These are phyloP conservation scores for Dasysyrphus albostriatus DNA, from an alignment of 2,888 invertebrate genomes.

Conservation along the genomic window DNA sequence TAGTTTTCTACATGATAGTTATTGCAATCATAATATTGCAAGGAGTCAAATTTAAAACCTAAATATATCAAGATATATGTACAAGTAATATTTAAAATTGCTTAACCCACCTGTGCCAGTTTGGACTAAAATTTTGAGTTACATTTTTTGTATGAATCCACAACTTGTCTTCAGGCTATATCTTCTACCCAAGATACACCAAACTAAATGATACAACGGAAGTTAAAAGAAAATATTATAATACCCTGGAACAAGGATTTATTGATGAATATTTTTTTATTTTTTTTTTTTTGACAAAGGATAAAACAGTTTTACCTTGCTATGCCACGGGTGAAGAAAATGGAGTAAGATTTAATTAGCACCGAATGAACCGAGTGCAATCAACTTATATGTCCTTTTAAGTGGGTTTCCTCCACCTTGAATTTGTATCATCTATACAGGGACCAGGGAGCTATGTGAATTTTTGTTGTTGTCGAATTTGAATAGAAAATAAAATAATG, in stretches of 20 bases:
- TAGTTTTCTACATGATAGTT: too few relatives aligned
- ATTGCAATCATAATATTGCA: too few relatives aligned
- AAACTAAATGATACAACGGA: conserved; percentile 6
- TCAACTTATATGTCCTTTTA: conserved; percentile 4
- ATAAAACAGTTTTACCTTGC: neutral
- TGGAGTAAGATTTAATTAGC: conserved; percentile 16
- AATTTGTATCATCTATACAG: neutral
- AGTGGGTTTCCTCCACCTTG: neutral
- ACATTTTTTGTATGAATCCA: too few relatives aligned
- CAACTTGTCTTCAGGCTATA: too few relatives aligned
- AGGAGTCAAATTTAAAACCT: too few relatives aligned
- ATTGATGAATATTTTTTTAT: neutral
- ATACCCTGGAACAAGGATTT: neutral
- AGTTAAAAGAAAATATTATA: conserved; percentile 1
- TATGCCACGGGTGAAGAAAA: neutral
- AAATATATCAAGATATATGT: too few relatives aligned
- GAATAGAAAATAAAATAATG: neutral
- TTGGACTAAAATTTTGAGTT: too few relatives aligned
- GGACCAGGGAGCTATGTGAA: neutral
- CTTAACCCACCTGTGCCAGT: too few relatives aligned
- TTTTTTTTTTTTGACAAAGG: neutral
- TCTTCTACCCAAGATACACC: too few relatives aligned
- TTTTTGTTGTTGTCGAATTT: neutral
- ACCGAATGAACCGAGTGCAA: conserved; percentile 1
- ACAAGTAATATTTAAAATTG: too few relatives aligned